Conservation (phyloP, 2,797 vertebrate species). For the Monodelphis domestica region DNA sequence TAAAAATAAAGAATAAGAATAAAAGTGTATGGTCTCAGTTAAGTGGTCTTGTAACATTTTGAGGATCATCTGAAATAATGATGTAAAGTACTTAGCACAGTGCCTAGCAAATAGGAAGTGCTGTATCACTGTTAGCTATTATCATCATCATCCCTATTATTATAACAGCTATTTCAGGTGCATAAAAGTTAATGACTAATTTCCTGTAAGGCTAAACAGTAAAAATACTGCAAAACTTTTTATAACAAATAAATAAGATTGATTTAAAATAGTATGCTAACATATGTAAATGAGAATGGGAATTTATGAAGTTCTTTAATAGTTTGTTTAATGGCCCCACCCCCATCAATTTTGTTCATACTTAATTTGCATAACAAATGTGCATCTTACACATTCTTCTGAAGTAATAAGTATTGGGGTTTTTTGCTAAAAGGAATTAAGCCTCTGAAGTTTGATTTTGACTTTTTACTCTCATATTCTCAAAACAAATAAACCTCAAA, state of each 20-base stretch:
- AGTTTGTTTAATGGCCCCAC: background rate
- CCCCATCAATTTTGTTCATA: background rate
- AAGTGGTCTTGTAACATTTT: background rate
- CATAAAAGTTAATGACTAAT: background rate
- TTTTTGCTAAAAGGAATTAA: background rate
- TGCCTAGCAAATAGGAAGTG: no score
- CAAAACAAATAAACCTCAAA: background rate
- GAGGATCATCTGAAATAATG: no score
- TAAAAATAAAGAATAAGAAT: background rate
- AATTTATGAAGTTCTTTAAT: background rate
- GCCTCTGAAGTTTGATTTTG: background rate
- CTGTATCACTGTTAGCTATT: background rate
- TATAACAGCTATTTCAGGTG: background rate
- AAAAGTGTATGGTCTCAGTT: background rate
- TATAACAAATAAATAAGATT: background rate
- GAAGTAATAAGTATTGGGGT: background rate
- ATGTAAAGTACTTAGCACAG: no score
- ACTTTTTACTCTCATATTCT: background rate
- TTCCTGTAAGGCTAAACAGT: background rate
- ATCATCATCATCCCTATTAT: background rate
- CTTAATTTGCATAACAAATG: background rate
- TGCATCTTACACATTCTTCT: background rate
- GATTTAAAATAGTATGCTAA: background rate
- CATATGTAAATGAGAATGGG: background rate
- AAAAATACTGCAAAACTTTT: background rate